Percentiles rank a stretch among this genome's conserved stretches.
Evolutionary conservation across 2,888 invertebrate genomes (phyloP).

Genomic region (Mamestra brassicae): DNA sequence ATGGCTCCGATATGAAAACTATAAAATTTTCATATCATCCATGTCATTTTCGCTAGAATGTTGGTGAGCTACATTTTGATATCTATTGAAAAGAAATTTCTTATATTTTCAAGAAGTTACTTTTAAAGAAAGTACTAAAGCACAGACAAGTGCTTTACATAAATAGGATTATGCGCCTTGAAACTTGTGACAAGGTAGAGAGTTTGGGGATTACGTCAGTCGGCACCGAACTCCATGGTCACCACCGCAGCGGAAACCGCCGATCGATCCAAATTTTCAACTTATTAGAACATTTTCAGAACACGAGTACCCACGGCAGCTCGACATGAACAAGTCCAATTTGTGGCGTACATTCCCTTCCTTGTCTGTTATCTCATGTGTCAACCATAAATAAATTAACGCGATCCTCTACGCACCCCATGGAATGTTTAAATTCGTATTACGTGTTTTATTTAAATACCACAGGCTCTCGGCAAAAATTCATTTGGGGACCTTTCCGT

Average conservation of each 20-base stretch:
- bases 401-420: constrained; percentile 64
- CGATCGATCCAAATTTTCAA: constrained; percentile 40
- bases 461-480: constrained; percentile 67
- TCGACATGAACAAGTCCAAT: constrained; percentile 60
- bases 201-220: constrained; percentile 44
- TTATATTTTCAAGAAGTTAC: constrained; percentile 9
- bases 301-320: constrained; percentile 24
- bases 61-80: constrained; percentile 16
- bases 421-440: constrained; percentile 68
- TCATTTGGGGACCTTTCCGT: constrained; percentile 63
- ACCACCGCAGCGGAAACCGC: constrained; percentile 12
- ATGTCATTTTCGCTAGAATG: constrained; percentile 31
- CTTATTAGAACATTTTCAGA: constrained; percentile 17
- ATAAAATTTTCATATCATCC: constrained; percentile 49
- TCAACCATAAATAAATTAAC: constrained; percentile 75
- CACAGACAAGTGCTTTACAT: constrained; percentile 32
- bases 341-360: constrained; percentile 59
- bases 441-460: constrained; percentile 71
- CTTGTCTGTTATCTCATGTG: constrained; percentile 67
- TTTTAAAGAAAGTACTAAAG: constrained; percentile 21
- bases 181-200: constrained; percentile 52
- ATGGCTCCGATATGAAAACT: constrained; percentile 37
- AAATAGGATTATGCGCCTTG: constrained; percentile 46
- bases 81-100: constrained; percentile 10
- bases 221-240: constrained; percentile 35